Conservation (phyloP, 1,140 invertebrate species). For the Tetragonula clypearis region DNA sequence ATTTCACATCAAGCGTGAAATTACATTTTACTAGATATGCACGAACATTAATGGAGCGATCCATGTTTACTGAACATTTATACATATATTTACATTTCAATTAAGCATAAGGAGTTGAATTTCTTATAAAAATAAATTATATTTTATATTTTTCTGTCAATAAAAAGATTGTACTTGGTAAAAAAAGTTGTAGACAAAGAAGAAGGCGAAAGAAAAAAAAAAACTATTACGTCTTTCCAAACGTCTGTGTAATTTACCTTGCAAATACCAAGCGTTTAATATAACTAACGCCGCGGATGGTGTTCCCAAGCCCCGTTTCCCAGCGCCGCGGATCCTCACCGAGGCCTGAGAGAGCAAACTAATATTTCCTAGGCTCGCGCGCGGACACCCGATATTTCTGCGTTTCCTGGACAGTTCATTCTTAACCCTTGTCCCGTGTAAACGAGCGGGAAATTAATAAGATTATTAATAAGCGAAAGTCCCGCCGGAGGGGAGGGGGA, state of each 20-base stretch:
- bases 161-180: too few relatives aligned
- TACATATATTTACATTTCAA: too few relatives aligned
- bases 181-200: neutral
- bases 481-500: conserved; percentile 10
- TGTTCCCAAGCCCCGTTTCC: neutral
- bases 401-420: conserved; percentile 3
- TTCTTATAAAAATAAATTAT: too few relatives aligned
- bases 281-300: neutral
- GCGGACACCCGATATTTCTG: conserved; percentile 30
- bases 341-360: neutral
- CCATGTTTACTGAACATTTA: too few relatives aligned
- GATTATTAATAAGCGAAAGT: conserved; percentile 52
- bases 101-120: too few relatives aligned
- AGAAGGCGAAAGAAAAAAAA: neutral
- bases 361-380: neutral
- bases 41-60: too few relatives aligned
- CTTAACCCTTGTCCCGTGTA: neutral
- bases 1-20: too few relatives aligned
- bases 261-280: neutral
- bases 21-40: too few relatives aligned
- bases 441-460: conserved; percentile 28
- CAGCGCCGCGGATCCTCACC: neutral
- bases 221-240: neutral
- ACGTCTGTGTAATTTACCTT: neutral
- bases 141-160: too few relatives aligned